Conservation (phyloP, 2,113 vertebrate genomes). For the Tor tambroides region DNA sequence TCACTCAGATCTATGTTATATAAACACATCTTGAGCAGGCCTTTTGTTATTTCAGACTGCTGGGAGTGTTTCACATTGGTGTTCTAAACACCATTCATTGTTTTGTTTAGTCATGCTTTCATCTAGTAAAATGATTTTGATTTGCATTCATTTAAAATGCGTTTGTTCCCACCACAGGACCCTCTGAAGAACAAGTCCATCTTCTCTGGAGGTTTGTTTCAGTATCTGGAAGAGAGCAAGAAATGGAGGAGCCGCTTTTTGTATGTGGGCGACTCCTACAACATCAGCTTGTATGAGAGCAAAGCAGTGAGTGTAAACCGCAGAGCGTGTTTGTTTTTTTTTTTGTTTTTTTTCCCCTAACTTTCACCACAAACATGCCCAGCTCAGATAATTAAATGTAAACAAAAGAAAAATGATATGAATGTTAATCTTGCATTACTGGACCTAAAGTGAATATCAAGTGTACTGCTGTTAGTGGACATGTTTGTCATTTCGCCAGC, state of each 20-base stretch:
- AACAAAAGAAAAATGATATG: constrained; percentile 9
- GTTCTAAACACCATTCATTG: not conserved
- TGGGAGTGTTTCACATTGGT: not conserved
- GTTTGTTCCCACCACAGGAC: constrained; percentile 69
- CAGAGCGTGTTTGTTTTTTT: too few relatives aligned
- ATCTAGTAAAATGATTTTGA: not conserved
- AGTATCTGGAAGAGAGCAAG: constrained; percentile 91
- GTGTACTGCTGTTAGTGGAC: not conserved
- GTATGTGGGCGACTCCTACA: constrained; percentile 86
- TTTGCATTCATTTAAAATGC: not conserved
- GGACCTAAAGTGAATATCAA: not conserved
- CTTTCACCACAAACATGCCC: not conserved
- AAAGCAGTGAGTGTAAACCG: constrained; percentile 79
- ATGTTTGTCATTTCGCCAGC: not conserved
- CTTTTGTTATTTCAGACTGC: not conserved
- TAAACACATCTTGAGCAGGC: not conserved
- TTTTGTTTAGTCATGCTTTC: not conserved
- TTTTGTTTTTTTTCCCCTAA: too few relatives aligned
- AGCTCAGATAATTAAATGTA: constrained; percentile 17
- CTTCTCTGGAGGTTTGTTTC: constrained; percentile 91
- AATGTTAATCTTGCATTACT: constrained; percentile 1
- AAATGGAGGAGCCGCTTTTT: constrained; percentile 94
- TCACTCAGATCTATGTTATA: not conserved
- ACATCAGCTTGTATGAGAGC: constrained; percentile 84
- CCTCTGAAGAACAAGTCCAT: constrained; percentile 85